Evolutionary conservation across 2,888 invertebrate genomes (phyloP), one percentile per base, ranked within the genome.

Genomic region (Thymelicus lineola): DNA sequence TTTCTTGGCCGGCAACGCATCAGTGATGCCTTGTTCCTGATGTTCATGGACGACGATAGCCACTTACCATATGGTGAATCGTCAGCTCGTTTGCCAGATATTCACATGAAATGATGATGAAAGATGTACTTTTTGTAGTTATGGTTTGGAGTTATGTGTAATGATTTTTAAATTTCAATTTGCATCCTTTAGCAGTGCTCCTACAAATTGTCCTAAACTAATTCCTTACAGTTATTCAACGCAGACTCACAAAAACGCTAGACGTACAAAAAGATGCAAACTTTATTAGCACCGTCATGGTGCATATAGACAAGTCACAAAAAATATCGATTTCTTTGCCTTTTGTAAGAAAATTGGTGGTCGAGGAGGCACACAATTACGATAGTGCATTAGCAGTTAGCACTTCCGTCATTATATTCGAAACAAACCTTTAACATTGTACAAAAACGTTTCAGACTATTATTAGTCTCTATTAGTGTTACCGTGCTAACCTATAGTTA

Each of bases 251-350:
- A 67, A 67, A 67, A 66, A 67, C 50, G 6, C 9, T 38, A 60
- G 66, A 61, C 61, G 55, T 53, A 35, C 45, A 67, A 67, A 67
- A 61, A 60, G 55, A 61, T 67, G 67, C 53, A 57, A 68, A 62
- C 68, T 67, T 45, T 55, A 62, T 68, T 28, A 62, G 61, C 15
- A 57, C 57, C 20, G 46, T 61, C 42, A 57, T 55, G 35, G 46
- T 65, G 58, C 48, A 66, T 62, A 62, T 15, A 46, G 48, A 58
- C 55, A 10, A 15, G 6, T 12, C 6, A 45, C 68, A 62, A 68
- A 62, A 67, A 67, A 61, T 67, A 42, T 61, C 53, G 42, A 67
- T 20, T 67, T 45, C 7, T n/a, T 9, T 36, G 61, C 20, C 46
- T 67, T 53, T 60, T 53, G 53, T 45, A 35, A 61, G 28, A 55